Evolutionary conservation across 2,888 invertebrate genomes (phyloP), one percentile per base, ranked within the genome.

Genomic region (Sipha maydis): DNA sequence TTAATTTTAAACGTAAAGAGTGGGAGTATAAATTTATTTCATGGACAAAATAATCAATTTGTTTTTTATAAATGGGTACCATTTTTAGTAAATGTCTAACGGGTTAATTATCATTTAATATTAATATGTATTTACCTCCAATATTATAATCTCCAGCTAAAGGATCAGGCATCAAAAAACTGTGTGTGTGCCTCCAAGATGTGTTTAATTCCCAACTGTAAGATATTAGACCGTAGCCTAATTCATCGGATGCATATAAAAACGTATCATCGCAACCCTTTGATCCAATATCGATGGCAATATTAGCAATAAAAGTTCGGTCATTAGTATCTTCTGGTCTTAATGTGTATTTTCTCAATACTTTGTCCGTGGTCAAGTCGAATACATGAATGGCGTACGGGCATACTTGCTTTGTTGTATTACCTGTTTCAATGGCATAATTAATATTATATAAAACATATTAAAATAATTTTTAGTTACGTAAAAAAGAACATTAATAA

Each of bases 291-390:
- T 97, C 97, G 0, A 96, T 94, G 5, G 95, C 95, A 91, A 96
- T 94, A 91, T 96, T 96, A 4, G 96, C 96, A 91, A 96, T 95
- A 93, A 97, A 97, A 0, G 95, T 95, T 90, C 95, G 94, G 84
- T 95, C 94, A 91, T 95, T 96, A 0, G 95, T 95, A 90, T 95
- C 94, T 0, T 92, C 92, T 83, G 95, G 94, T 91, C 95, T 96
- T 91, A 96, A 93, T 84, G 93, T 93, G 91, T 95, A 96, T 83
- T 95, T 93, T 89, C 94, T 94, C 82, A 97, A 91, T 77, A 96
- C 92, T 91, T 94, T 93, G 91, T 97, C 95, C 0, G 95, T 96
- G 90, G 95, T 96, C 86, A 97, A 92, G 91, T 96, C 96, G 90
- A 95, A 96, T 86, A 96, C 94, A 1, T 95, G 94, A 83, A 96